Conservation (phyloP, 2,113 vertebrate species). For the Poeciliopsis occidentalis region DNA sequence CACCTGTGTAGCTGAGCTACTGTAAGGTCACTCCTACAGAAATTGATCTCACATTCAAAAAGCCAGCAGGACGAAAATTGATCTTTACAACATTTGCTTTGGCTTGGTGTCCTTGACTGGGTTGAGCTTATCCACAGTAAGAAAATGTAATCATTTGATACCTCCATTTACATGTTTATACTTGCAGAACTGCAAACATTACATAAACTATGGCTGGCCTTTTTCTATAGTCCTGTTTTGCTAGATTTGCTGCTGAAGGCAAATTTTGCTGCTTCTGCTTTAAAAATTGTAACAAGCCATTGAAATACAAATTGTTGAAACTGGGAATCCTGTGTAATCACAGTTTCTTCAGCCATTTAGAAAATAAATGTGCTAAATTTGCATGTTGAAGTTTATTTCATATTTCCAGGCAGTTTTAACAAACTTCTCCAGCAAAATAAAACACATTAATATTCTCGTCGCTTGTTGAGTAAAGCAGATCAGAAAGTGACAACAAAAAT, state of each 20-base stretch:
- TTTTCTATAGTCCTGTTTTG: neutral
- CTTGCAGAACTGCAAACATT: constrained; percentile 1
- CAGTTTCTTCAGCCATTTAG: too few relatives aligned
- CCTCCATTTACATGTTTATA: neutral
- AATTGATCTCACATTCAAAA: constrained; percentile 15
- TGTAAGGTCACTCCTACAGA: constrained; percentile 33
- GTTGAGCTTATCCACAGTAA: constrained; percentile 15
- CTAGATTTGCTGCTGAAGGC: neutral
- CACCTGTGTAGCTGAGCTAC: constrained; percentile 30
- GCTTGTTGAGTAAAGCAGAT: too few relatives aligned
- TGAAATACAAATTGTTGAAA: too few relatives aligned
- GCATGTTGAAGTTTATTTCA: too few relatives aligned
- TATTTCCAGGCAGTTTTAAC: too few relatives aligned
- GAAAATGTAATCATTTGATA: constrained; percentile 18
- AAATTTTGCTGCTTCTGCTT: neutral
- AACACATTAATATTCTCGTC: too few relatives aligned
- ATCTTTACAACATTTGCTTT: constrained; percentile 26
- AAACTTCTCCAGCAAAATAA: too few relatives aligned
- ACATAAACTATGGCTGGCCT: neutral
- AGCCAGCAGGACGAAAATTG: constrained; percentile 20
- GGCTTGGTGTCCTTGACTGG: constrained; percentile 44
- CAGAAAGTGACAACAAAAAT: too few relatives aligned
- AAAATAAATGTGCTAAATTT: too few relatives aligned
- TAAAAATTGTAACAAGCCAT: neutral
- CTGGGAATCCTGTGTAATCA: too few relatives aligned